phyloP scores from a whole-genome alignment of 2,113 vertebrate genomes.

The Larimichthys crocea region DNA sequence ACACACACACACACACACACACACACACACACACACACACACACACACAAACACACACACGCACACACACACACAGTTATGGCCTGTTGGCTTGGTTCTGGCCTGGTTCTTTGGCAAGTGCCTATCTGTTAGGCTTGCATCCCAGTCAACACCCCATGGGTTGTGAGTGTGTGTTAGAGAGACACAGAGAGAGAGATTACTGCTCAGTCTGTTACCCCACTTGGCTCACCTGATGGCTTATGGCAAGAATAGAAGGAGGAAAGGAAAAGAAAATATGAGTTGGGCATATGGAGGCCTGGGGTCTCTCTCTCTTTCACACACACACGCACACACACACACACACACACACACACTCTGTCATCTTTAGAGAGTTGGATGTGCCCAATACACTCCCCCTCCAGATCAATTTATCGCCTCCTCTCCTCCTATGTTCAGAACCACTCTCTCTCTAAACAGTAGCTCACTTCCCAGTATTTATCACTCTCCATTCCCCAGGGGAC shows the following conservation, averaged over 20 bases:
- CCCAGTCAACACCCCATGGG: slow-evolving; percentile 53
- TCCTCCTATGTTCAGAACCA: slow-evolving; percentile 26
- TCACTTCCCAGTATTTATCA: slow-evolving; percentile 56
- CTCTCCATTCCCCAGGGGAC: slow-evolving; percentile 35
- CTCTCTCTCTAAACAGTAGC: slow-evolving; percentile 39
- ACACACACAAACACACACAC: slow-evolving; percentile 3
- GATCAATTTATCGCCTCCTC: slow-evolving; percentile 43
- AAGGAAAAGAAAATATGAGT: slow-evolving; percentile 32
- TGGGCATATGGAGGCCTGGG: slow-evolving; percentile 24
- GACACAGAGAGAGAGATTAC: slow-evolving; percentile 21
- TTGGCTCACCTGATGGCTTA: slow-evolving; percentile 55
- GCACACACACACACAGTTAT: slow-evolving; percentile 29
- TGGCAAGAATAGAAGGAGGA: slow-evolving; percentile 31
- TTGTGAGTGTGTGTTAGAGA: slow-evolving; percentile 9
- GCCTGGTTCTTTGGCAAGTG: slow-evolving; percentile 51
- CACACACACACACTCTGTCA: slow-evolving; percentile 30
- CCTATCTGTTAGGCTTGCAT: slow-evolving; percentile 57
- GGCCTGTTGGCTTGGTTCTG: slow-evolving; percentile 37
- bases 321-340: neutral
- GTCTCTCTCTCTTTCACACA: slow-evolving; percentile 11
- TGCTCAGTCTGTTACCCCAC: slow-evolving; percentile 45
- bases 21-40: slow-evolving; percentile 15
- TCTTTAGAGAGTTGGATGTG: slow-evolving; percentile 47
- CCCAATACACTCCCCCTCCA: slow-evolving; percentile 29
- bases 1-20: slow-evolving; percentile 28